Evolutionary conservation across 2,888 invertebrate genomes (phyloP).

Genomic region (Ctenicera cuprea): DNA sequence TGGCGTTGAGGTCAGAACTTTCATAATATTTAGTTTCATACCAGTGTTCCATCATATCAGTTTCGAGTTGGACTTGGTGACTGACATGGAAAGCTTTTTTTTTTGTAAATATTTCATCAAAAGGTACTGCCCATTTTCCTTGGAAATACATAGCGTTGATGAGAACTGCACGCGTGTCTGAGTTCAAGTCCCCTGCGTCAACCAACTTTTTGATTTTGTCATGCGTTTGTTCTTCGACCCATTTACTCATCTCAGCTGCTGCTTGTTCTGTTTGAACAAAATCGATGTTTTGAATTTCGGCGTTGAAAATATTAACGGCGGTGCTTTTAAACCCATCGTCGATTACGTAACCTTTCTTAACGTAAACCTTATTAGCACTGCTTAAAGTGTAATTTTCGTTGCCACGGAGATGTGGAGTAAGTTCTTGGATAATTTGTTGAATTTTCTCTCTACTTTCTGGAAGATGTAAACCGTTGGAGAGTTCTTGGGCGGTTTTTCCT

Average conservation of each 20-base stretch:
- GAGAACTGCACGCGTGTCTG: slow-evolving; percentile 62
- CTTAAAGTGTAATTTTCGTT: slow-evolving; percentile 59
- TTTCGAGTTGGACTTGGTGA: slow-evolving; percentile 55
- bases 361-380: slow-evolving; percentile 77
- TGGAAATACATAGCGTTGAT: slow-evolving; percentile 69
- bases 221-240: slow-evolving; percentile 67
- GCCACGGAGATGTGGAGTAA: slow-evolving; percentile 56
- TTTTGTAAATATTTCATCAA: no score
- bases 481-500: slow-evolving; percentile 64
- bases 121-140: slow-evolving; percentile 65
- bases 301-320: slow-evolving; percentile 78
- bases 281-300: slow-evolving; percentile 74
- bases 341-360: slow-evolving; percentile 75
- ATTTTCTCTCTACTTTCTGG: slow-evolving; percentile 50
- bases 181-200: slow-evolving; percentile 55
- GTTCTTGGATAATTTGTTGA: slow-evolving; percentile 48
- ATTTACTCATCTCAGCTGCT: slow-evolving; percentile 65
- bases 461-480: slow-evolving; percentile 54
- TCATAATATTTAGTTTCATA: slow-evolving; percentile 59
- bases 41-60: slow-evolving; percentile 63
- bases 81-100: slow-evolving; percentile 59
- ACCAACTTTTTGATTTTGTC: slow-evolving; percentile 66
- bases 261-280: slow-evolving; percentile 56
- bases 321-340: slow-evolving; percentile 75
- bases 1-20: slow-evolving; percentile 55